Evolutionary conservation across 2,888 invertebrate genomes (phyloP), one percentile per base, ranked within the genome.

Genomic region (Nomada goodeniana): DNA sequence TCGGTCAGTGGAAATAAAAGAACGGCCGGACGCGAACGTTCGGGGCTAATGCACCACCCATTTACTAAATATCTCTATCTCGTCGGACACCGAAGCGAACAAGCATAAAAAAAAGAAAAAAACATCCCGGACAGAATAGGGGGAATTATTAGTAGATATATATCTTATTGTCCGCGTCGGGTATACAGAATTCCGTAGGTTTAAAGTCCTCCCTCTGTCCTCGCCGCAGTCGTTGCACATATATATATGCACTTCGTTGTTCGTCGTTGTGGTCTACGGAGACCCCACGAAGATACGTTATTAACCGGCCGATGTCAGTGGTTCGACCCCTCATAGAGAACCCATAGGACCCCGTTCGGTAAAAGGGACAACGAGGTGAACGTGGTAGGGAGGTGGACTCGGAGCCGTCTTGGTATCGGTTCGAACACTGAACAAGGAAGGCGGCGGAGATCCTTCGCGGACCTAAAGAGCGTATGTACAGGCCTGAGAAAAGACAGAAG

Each of bases 261-360:
- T 83, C 78, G 73, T 86, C 74, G 77, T 82, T 87, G 80, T 88
- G 84, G 83, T 74, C 85, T 81, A 88, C 79, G 88, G 65, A 82
- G 86, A 86, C 88, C 88, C 88, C 88, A 84, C 88, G 89, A 88
- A 87, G 90, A 88, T 88, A 86, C 90, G 89, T 92, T 92, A 90
- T 91, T 92, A 91, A 92, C 92, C 91, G 92, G 88, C 84, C 89
- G 90, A 92, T 91, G 91, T 92, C 91, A 90, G 92, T 90, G 89
- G 89, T 91, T 90, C 91, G 92, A 91, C 90, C 91, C 91, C 92
- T 92, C 91, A 91, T 92, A 92, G 92, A 91, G 92, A 88, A 89
- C 84, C 89, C 88, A 87, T 88, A 88, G 86, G 89, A 88, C 83
- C 86, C 80, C 85, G 75, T 87, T 88, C 83, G 86, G 85, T 85